Evolutionary conservation across 2,797 vertebrate genomes (phyloP), one percentile per base, ranked within the genome.

Genomic region (Ciconia nigra): DNA sequence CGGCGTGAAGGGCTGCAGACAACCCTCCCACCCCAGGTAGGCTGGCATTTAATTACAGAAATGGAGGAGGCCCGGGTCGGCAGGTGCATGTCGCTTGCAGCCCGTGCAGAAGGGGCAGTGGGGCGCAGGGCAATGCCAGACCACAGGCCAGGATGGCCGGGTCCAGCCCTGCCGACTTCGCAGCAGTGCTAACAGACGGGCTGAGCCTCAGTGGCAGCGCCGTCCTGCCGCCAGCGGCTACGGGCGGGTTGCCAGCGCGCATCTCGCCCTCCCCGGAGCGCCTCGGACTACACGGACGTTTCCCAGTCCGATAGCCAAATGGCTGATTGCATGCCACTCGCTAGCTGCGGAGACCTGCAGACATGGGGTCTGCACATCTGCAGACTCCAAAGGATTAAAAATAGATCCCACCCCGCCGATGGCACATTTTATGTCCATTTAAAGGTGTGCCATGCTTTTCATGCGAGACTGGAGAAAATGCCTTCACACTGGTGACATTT

Each of bases 391-490:
- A 57, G 90, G 63, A 81, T 95, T 96, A 96, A 95, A 96, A 93
- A 92, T 73, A 95, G 90, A 70, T 76, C 88, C 77, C 58, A 82
- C 25, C 76, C 79, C 0, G 0, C 67, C 0, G 1, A 47, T 72
- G 76, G 83, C 83, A 79, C 67, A 65, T 94, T 93, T 87, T 24
- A 82, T 96, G 91, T 76, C 96, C 91, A 89, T 97, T 91, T 96
- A 96, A 93, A 96, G 88, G 89, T 88, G 88, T 51, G 51, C 55
- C 66, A 29, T 67, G 58, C 73, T 81, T 54, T 92, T 52, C 25
- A 3, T 15, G 46, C 12, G 3, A 70, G 73, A 91, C 59, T 57
- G 10, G 67, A 89, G 86, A 52, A 83, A 87, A 83, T 33, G 52
- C 81, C 44, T 89, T 63, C 41, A 1, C 0, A 5, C 21, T 9